Percentiles rank a stretch among this genome's conserved stretches.
These are phyloP conservation scores for Brienomyrus brachyistius DNA, from an alignment of 2,113 vertebrate genomes.

Conservation along the genomic window DNA sequence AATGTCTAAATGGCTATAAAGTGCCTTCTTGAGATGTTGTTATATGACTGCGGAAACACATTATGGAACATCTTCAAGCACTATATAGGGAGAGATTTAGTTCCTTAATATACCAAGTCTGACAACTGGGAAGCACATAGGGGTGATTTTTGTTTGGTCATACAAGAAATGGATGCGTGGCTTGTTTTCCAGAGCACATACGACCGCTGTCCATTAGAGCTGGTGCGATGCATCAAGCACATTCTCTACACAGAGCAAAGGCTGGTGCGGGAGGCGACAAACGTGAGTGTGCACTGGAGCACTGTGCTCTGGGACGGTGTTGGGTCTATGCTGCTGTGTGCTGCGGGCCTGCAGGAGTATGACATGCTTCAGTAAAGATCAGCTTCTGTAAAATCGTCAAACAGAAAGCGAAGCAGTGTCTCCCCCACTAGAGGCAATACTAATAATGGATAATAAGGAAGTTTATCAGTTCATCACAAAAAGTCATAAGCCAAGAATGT, in stretches of 20 bases:
- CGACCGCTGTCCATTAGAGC: slow-evolving; percentile 83
- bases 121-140: neutral
- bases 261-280: slow-evolving; percentile 82
- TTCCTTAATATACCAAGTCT: neutral
- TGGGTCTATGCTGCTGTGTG: neutral
- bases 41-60: neutral
- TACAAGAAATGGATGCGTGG: slow-evolving; percentile 32
- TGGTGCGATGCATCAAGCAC: slow-evolving; percentile 90
- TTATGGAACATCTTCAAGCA: neutral
- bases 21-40: neutral
- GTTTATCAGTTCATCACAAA: neutral
- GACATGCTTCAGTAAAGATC: neutral
- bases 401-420: neutral
- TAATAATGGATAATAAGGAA: neutral
- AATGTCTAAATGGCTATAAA: neutral
- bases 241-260: slow-evolving; percentile 89
- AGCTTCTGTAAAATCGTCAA: neutral
- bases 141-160: neutral
- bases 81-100: neutral
- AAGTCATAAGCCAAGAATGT: neutral
- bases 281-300: slow-evolving; percentile 61
- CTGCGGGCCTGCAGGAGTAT: neutral
- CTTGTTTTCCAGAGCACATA: slow-evolving; percentile 73
- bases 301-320: neutral
- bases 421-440: neutral